Evolutionary conservation across 1,140 invertebrate species (phyloP).

Genomic region (Mycetomoellerius zeteki): DNA sequence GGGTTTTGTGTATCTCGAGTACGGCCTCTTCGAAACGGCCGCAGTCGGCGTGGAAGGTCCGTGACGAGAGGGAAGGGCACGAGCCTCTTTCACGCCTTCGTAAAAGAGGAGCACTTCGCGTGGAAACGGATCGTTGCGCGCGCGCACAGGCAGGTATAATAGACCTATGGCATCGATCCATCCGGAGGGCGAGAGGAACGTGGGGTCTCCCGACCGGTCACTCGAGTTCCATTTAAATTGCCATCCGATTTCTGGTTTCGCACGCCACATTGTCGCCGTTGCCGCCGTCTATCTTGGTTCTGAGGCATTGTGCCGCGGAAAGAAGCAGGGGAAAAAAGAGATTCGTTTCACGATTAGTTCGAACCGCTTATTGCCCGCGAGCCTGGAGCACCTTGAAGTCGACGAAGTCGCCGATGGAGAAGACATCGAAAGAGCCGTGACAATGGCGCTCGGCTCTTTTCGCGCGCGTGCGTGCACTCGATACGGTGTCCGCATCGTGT

Average conservation of each 20-base stretch:
- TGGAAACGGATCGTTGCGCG: slow-evolving; percentile 66
- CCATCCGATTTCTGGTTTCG: slow-evolving; percentile 80
- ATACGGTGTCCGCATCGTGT: not conserved
- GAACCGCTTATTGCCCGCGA: slow-evolving; percentile 27
- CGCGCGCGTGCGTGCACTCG: not conserved
- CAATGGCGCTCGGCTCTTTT: slow-evolving; percentile 31
- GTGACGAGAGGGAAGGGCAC: slow-evolving; percentile 74
- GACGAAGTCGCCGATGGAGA: not conserved
- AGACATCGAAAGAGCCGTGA: slow-evolving; percentile 34
- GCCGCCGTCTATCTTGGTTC: slow-evolving; percentile 17
- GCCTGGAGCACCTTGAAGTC: not conserved
- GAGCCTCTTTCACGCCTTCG: slow-evolving; percentile 83
- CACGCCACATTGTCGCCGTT: slow-evolving; percentile 66
- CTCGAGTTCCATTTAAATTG: slow-evolving; percentile 84
- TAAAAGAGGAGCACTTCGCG: slow-evolving; percentile 71
- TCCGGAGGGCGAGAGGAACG: slow-evolving; percentile 20
- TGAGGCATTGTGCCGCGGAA: slow-evolving; percentile 15
- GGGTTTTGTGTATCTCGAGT: slow-evolving; percentile 70
- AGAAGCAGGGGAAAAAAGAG: not conserved
- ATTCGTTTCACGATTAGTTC: slow-evolving; percentile 70
- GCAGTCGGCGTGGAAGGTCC: slow-evolving; percentile 27
- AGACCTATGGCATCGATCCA: slow-evolving; percentile 20
- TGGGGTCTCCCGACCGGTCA: slow-evolving; percentile 50
- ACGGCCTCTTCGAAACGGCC: slow-evolving; percentile 57
- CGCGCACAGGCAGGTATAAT: slow-evolving; percentile 55